Conservation (phyloP, 1,140 invertebrate species). For the Dendrolimus punctatus region DNA sequence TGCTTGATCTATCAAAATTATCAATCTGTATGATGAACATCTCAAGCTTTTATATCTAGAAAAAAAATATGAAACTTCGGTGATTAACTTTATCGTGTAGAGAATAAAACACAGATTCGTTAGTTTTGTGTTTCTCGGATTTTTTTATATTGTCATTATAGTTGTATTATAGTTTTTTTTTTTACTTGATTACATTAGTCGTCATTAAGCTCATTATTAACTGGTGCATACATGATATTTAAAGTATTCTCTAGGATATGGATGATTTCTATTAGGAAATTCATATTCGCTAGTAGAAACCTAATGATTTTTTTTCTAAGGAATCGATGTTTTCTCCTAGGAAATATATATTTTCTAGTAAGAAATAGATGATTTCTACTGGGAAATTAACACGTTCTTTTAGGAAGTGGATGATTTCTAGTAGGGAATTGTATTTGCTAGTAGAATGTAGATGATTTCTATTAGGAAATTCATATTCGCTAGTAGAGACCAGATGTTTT, state of each 20-base stretch:
- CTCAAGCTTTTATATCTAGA: no score
- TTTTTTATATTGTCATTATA: slow-evolving; percentile 23
- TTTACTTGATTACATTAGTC: not conserved
- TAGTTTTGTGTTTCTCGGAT: slow-evolving; percentile 7
- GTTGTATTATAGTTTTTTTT: slow-evolving; percentile 17
- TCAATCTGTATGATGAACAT: no score
- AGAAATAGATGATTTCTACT: no score
- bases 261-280: not conserved
- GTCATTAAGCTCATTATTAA: not conserved
- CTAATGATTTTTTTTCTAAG: no score
- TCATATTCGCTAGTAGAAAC: no score
- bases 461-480: not conserved
- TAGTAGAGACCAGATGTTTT: no score
- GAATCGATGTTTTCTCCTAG: no score
- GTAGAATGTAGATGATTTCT: not conserved
- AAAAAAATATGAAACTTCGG: slow-evolving; percentile 17
- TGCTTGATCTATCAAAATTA: no score
- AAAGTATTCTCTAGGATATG: slow-evolving; percentile 1
- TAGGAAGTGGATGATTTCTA: not conserved
- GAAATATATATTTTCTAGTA: no score
- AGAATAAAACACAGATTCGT: slow-evolving; percentile 3
- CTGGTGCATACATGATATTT: no score
- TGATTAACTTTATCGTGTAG: slow-evolving; percentile 27
- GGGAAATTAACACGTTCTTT: no score
- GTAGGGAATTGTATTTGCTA: not conserved